Evolutionary conservation across 2,113 vertebrate species (phyloP), one percentile per base, ranked within the genome.

Genomic region (Gopherus evgoodei): DNA sequence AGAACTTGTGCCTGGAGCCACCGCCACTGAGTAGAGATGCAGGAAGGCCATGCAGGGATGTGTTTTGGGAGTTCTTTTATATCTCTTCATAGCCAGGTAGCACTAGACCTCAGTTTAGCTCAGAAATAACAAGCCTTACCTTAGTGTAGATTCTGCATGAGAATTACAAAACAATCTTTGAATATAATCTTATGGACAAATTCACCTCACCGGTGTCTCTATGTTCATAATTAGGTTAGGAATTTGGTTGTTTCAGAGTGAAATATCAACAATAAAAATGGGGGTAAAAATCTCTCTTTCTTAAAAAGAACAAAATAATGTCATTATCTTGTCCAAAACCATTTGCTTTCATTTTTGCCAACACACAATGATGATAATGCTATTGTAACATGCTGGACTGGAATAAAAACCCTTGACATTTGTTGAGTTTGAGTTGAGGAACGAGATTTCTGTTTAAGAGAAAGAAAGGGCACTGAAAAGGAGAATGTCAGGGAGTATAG

Each of bases 371-470:
- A 95, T 25, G 72, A 25, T 44, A 85, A 94, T 95, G 53, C 86
- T 95, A 94, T 95, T 91, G 90, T 93, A 94, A 54, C 90, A 87
- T 62, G 62, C n/a, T 79, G 81, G 22, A 72, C 92, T 94, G 95
- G 87, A 95, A 90, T 72, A 87, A 50, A 95, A 81, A 44, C 35
- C 44, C 94, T 92, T 96, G 65, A 91, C 87, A 83, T 92, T 95
- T 93, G 83, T 88, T 96, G 88, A 52, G 59, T 89, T 93, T 57
- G 59, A n/a, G 93, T 96, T 96, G 81, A 92, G 94, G 72, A n/a
- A 38, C 86, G 72, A 95, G 91, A 52, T 75, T 84, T 84, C 90
- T 52, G 72, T 54, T 69, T 90, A 93, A 49, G 76, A 91, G 82
- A 86, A 53, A 96, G 89, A 89, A 82, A 42, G 96, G 93, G 84